These are phyloP conservation scores for Macroglossus sobrinus DNA, from an alignment of 2,113 vertebrate species.

Conservation along the genomic window DNA sequence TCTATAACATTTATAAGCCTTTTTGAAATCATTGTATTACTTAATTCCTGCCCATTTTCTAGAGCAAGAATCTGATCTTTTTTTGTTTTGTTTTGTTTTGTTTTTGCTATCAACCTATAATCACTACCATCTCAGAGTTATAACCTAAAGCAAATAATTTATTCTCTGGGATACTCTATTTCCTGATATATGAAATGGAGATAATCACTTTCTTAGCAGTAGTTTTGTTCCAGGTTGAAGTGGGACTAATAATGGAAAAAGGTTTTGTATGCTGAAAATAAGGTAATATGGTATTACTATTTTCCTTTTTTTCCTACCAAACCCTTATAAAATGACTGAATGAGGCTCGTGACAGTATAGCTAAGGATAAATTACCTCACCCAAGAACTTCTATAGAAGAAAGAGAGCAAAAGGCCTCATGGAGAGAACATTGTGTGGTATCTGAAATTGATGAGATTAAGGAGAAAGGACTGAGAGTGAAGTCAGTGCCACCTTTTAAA, in stretches of 20 bases:
- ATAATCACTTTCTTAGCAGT: not conserved
- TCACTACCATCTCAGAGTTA: not conserved
- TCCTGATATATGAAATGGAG: not conserved
- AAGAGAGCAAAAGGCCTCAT: not conserved
- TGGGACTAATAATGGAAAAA: not conserved
- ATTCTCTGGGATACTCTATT: not conserved
- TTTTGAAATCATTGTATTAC: not conserved
- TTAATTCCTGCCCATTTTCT: not conserved
- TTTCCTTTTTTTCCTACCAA: not conserved
- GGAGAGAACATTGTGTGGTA: not conserved
- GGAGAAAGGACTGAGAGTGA: not conserved
- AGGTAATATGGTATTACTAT: not conserved
- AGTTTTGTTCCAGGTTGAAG: not conserved
- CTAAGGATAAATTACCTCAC: not conserved
- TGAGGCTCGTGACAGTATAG: not conserved
- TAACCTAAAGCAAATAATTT: not conserved
- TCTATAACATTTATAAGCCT: not conserved
- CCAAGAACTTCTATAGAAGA: not conserved
- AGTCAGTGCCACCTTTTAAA: not conserved
- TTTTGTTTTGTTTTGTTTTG: not conserved
- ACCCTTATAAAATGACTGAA: not conserved
- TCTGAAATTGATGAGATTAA: not conserved
- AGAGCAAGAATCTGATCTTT: not conserved
- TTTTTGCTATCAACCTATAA: not conserved
- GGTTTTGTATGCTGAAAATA: not conserved